phyloP scores from a whole-genome alignment of 1,140 invertebrate species.

The Cheumatopsyche charites region DNA sequence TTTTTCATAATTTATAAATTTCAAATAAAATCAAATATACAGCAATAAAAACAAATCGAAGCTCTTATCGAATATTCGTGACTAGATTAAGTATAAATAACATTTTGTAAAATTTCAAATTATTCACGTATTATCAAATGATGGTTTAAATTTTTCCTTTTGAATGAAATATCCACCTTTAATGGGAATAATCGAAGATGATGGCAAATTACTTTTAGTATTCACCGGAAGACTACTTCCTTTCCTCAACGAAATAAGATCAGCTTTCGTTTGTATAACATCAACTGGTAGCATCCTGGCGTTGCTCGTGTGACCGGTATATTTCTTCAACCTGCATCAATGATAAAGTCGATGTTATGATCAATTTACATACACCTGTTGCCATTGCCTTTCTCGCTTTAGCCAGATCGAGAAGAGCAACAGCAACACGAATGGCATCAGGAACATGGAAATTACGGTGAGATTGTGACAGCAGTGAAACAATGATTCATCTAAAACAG shows the following conservation, averaged over 20 bases:
- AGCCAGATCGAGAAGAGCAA: no score
- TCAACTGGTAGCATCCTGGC: constrained; percentile 7
- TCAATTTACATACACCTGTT: not conserved
- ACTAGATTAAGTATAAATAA: not conserved
- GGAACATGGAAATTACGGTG: no score
- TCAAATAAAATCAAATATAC: no score
- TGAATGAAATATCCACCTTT: constrained; percentile 30
- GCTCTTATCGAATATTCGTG: no score
- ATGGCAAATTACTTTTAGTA: not conserved
- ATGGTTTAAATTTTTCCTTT: constrained; percentile 7
- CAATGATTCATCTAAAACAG: no score
- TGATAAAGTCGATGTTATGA: not conserved
- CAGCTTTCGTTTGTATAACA: not conserved
- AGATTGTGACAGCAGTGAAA: no score
- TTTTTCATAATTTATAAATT: no score
- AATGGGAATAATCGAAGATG: not conserved
- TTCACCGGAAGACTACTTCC: not conserved
- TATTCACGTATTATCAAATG: not conserved
- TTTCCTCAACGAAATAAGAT: not conserved
- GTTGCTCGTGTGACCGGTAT: not conserved
- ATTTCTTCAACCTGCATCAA: constrained; percentile 21
- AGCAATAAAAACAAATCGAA: no score
- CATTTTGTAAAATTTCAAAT: not conserved
- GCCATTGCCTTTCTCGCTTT: no score
- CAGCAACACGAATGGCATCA: no score